Evolutionary conservation across 2,797 vertebrate genomes (phyloP).

Genomic region (Paramormyrops hopkinsi): DNA sequence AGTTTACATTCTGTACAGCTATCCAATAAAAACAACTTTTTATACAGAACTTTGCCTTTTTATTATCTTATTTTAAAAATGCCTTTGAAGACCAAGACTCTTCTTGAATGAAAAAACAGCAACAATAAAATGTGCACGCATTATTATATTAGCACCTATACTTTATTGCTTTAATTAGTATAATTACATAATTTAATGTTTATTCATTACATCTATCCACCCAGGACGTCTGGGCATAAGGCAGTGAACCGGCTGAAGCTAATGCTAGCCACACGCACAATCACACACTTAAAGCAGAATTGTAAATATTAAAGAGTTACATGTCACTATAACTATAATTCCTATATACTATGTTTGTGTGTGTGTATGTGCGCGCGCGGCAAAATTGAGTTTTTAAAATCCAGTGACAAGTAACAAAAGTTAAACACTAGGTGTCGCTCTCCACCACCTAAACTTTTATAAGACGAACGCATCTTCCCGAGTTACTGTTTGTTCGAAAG

Average conservation of each 20-base stretch:
- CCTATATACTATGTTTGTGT: neutral
- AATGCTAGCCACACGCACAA: neutral
- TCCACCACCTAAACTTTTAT: neutral
- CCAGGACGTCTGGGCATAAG: neutral
- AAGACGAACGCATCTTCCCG: neutral
- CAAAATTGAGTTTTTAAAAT: neutral
- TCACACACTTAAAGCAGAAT: neutral
- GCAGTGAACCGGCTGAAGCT: neutral
- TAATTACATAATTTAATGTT: neutral
- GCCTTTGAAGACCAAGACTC: neutral
- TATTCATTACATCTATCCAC: neutral
- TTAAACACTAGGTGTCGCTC: neutral
- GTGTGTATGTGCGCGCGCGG: neutral
- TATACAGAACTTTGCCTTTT: conserved; percentile 11
- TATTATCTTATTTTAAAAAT: neutral
- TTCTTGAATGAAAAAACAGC: neutral
- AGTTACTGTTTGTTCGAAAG: neutral
- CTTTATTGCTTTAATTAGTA: neutral
- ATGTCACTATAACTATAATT: neutral
- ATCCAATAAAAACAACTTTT: conserved; percentile 42
- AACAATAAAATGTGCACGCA: neutral
- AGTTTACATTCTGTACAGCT: conserved; percentile 43
- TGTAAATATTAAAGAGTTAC: neutral
- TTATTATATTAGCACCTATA: neutral
- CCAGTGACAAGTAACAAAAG: neutral